These are phyloP conservation scores for Orthochromis indermauri DNA, from an alignment of 2,113 vertebrate genomes.

Conservation along the genomic window DNA sequence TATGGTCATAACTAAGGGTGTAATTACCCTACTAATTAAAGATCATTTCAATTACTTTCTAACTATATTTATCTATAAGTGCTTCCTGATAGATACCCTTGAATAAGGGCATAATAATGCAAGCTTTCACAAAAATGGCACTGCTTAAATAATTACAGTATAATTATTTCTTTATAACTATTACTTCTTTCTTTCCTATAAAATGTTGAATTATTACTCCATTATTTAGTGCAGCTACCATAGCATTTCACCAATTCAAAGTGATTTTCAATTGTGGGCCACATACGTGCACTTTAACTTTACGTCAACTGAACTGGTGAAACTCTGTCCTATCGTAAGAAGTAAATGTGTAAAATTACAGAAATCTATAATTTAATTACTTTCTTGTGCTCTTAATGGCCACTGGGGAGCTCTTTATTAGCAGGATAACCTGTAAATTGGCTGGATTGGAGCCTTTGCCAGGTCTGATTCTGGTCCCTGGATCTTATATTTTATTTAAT, in stretches of 20 bases:
- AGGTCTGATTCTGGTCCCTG: not conserved
- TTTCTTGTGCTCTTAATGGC: not conserved
- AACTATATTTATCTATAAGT: not conserved
- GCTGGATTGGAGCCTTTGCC: not conserved
- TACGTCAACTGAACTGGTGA: not conserved
- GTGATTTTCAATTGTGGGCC: not conserved
- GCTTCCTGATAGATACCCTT: not conserved
- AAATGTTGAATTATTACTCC: not conserved
- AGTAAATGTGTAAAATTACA: not conserved
- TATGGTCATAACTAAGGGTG: not conserved
- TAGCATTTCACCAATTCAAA: not conserved
- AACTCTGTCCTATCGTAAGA: not conserved
- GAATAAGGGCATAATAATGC: not conserved
- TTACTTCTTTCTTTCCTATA: not conserved
- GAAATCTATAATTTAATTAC: not conserved
- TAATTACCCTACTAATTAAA: not conserved
- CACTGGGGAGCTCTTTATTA: not conserved
- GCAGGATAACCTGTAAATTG: not conserved
- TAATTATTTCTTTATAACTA: not conserved
- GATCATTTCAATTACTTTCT: not conserved
- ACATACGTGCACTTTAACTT: not conserved
- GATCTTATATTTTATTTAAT: not conserved
- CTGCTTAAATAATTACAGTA: not conserved
- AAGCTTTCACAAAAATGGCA: not conserved
- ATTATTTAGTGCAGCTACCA: not conserved